Evolutionary conservation across 2,888 invertebrate species (phyloP).

Genomic region (Sphaeridia pumilis): DNA sequence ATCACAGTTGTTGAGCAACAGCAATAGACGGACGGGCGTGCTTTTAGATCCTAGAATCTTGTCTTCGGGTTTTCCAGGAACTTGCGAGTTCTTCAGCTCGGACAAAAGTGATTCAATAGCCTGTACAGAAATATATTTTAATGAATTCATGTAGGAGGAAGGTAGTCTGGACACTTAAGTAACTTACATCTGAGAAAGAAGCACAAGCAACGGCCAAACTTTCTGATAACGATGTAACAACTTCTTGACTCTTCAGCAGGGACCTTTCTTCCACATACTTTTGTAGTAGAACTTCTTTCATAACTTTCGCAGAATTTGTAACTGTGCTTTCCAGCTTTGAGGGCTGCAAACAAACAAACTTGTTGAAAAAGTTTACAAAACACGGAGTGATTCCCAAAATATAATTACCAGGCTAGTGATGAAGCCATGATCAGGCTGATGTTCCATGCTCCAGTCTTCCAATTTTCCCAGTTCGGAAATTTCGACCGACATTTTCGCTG

Average conservation of each 20-base stretch:
- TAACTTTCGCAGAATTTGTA: slow-evolving; percentile 53
- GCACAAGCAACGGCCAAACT: slow-evolving; percentile 28
- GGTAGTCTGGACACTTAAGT: slow-evolving; percentile 20
- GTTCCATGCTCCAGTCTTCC: slow-evolving; percentile 79
- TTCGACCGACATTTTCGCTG: slow-evolving; percentile 70
- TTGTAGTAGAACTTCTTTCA: slow-evolving; percentile 57
- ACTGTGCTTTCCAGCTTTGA: slow-evolving; percentile 59
- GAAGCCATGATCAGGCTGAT: slow-evolving; percentile 70
- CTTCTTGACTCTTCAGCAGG: slow-evolving; percentile 44
- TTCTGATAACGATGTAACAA: slow-evolving; percentile 21
- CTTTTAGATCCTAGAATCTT: background rate
- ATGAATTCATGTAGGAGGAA: too few species aligned
- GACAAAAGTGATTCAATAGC: slow-evolving; percentile 1
- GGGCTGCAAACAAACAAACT: slow-evolving; percentile 45
- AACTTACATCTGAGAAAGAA: slow-evolving; percentile 33
- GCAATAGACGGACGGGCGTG: slow-evolving; percentile 54
- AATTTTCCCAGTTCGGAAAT: slow-evolving; percentile 56
- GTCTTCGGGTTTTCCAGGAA: background rate
- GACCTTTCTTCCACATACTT: slow-evolving; percentile 55
- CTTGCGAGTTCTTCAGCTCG: background rate
- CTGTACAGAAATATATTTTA: background rate
- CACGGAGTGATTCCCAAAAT: background rate
- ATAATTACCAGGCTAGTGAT: slow-evolving; percentile 61
- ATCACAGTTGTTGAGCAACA: slow-evolving; percentile 77
- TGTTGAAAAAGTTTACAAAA: slow-evolving; percentile 1